phyloP scores from a whole-genome alignment of 2,797 vertebrate species.

The Etheostoma perlongum region DNA sequence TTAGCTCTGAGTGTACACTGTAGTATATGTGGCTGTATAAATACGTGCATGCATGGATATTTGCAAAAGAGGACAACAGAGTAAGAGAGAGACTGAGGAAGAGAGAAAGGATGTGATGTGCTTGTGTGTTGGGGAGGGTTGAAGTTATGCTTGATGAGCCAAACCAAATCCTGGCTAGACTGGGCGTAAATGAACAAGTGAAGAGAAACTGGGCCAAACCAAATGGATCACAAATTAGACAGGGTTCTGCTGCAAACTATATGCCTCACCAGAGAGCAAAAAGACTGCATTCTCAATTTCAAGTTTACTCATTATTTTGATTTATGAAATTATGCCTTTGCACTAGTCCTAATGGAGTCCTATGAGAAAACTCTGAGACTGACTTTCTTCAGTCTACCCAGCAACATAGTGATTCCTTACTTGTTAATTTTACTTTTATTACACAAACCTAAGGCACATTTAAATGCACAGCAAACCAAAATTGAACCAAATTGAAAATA shows the following conservation, averaged over 20 bases:
- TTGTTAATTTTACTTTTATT: not conserved
- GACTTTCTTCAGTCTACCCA: constrained; percentile 4
- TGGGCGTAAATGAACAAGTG: constrained; percentile 65
- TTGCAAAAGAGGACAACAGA: constrained; percentile 14
- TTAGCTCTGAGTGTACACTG: constrained; percentile 16
- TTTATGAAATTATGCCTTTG: constrained; percentile 32
- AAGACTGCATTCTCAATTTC: constrained; percentile 31
- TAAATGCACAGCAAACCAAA: not conserved
- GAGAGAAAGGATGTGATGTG: constrained; percentile 47
- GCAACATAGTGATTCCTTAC: not conserved
- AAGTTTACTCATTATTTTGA: constrained; percentile 31
- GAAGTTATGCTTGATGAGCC: constrained; percentile 61
- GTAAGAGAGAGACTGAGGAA: constrained; percentile 24
- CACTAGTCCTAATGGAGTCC: not conserved
- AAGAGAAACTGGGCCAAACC: constrained; percentile 64
- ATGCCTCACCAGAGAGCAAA: constrained; percentile 35
- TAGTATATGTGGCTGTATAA: not conserved
- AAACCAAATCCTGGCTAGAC: constrained; percentile 69
- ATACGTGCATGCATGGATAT: not conserved
- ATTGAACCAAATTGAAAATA: not conserved
- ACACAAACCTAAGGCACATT: constrained; percentile 1
- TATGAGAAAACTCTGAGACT: not conserved
- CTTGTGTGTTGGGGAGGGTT: constrained; percentile 45
- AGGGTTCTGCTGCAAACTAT: constrained; percentile 30
- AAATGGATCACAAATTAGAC: constrained; percentile 59